Evolutionary conservation across 2,113 vertebrate species (phyloP).

Genomic region (Myodes glareolus): DNA sequence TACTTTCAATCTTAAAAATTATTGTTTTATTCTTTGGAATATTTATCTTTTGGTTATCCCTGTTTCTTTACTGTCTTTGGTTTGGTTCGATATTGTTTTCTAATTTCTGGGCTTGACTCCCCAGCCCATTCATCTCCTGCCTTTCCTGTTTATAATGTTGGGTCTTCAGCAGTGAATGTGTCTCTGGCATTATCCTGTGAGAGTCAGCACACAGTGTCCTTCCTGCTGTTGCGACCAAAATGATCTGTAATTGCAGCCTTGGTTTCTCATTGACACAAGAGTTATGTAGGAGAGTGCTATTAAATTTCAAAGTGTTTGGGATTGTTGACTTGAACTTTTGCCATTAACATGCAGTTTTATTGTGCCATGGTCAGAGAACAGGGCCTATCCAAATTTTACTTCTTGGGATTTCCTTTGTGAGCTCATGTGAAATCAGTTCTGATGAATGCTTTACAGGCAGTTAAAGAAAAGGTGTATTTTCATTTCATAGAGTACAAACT

Average conservation of each 20-base stretch:
- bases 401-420: slow-evolving; percentile 54
- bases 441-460: slow-evolving; percentile 43
- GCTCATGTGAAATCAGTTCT: slow-evolving; percentile 3
- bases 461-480: slow-evolving; percentile 43
- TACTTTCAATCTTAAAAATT: not conserved
- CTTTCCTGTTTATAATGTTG: not conserved
- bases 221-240: not conserved
- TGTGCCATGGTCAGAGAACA: slow-evolving; percentile 2
- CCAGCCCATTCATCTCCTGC: not conserved
- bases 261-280: slow-evolving; percentile 37
- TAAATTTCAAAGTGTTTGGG: slow-evolving; percentile 57
- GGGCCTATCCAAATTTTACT: slow-evolving; percentile 5
- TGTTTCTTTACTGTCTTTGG: slow-evolving; percentile 42
- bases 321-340: slow-evolving; percentile 53
- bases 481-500: slow-evolving; percentile 31
- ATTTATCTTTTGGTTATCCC: not conserved
- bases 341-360: slow-evolving; percentile 50
- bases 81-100: slow-evolving; percentile 16
- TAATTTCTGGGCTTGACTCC: slow-evolving; percentile 44
- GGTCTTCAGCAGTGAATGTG: slow-evolving; percentile 4
- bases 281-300: not conserved
- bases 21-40: slow-evolving; percentile 22
- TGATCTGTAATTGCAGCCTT: slow-evolving; percentile 9
- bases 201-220: not conserved
- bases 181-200: not conserved